Conservation (phyloP, 2,797 vertebrate genomes). For the Pipistrellus nathusii region DNA sequence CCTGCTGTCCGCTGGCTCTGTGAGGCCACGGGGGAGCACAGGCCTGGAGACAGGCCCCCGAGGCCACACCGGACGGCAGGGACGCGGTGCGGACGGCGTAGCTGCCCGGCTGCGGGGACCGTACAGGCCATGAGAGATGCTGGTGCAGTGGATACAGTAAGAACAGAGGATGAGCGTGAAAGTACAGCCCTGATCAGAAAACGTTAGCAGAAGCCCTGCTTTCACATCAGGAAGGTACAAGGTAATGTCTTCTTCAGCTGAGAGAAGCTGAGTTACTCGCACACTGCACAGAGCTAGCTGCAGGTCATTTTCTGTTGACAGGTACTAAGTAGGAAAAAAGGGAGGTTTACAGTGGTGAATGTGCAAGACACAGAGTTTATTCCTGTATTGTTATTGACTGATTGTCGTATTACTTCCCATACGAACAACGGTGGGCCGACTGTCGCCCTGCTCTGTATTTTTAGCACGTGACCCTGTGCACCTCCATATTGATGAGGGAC, state of each 20-base stretch:
- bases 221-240: background rate
- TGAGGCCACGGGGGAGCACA: rapidly evolving
- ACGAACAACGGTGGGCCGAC: background rate
- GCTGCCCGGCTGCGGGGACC: background rate
- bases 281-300: background rate
- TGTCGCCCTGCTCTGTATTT: background rate
- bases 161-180: background rate
- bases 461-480: background rate
- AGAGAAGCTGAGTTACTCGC: background rate
- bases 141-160: background rate
- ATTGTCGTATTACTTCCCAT: background rate
- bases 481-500: background rate
- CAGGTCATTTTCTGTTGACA: background rate
- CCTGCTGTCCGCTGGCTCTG: background rate
- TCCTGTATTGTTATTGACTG: background rate
- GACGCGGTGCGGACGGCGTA: background rate
- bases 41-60: background rate
- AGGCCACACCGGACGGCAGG: background rate
- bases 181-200: background rate
- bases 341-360: background rate
- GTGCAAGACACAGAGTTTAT: background rate
- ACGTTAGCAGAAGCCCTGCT: background rate
- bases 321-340: background rate
- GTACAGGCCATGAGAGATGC: background rate
- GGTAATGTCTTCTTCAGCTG: background rate